These are phyloP conservation scores for Dolichoris vasculosae DNA, from an alignment of 1,140 invertebrate genomes.

Conservation along the genomic window DNA sequence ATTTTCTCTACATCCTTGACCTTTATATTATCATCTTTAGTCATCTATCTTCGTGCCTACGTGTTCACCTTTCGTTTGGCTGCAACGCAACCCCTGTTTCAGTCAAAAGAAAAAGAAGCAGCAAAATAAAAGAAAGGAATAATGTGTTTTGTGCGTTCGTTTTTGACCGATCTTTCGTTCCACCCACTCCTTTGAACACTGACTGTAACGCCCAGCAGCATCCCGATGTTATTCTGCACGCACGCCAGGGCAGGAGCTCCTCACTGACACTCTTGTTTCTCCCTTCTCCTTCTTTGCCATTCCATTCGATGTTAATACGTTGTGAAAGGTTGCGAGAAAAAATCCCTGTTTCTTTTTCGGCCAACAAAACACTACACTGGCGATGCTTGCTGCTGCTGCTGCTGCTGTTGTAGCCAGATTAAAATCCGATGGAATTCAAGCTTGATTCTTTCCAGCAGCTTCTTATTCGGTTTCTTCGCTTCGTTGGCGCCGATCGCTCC, in stretches of 20 bases:
- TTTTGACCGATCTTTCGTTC: constrained; percentile 37
- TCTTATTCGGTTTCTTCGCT: constrained; percentile 16
- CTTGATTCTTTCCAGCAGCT: constrained; percentile 3
- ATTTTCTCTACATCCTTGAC: constrained; percentile 37
- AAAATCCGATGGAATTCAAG: constrained; percentile 41
- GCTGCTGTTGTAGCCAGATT: background rate
- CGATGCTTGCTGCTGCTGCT: constrained; percentile 17
- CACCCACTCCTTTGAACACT: constrained; percentile 57
- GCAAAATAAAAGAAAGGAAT: constrained; percentile 50
- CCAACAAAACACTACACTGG: constrained; percentile 46
- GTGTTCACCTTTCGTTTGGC: constrained; percentile 26
- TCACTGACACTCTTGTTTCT: constrained; percentile 51
- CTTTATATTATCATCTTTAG: constrained; percentile 45
- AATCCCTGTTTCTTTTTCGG: constrained; percentile 44
- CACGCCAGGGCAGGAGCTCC: constrained; percentile 50
- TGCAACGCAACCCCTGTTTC: constrained; percentile 25
- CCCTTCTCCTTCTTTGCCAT: background rate
- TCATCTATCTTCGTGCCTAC: constrained; percentile 25
- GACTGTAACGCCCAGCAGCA: constrained; percentile 53
- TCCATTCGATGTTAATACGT: constrained; percentile 48
- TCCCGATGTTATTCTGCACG: constrained; percentile 61
- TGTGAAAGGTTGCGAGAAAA: constrained; percentile 53
- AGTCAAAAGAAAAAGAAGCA: constrained; percentile 46
- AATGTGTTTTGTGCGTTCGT: constrained; percentile 38
- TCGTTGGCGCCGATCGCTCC: constrained; percentile 37